phyloP scores from a whole-genome alignment of 2,888 invertebrate genomes.

The Platycheirus rosarum region DNA sequence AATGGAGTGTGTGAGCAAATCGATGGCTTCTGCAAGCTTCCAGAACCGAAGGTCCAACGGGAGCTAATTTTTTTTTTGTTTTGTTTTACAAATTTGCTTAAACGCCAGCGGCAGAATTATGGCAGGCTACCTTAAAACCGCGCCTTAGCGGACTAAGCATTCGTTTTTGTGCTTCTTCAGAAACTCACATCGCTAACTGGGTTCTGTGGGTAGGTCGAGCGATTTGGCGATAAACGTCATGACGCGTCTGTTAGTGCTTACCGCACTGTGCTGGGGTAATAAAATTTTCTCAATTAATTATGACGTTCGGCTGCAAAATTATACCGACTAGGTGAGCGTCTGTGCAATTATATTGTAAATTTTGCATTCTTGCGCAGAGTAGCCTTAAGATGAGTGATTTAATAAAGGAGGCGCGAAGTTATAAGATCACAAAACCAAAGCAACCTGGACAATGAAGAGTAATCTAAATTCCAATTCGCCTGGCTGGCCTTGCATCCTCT shows the following conservation, averaged over 20 bases:
- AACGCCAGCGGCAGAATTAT: conserved; percentile 69
- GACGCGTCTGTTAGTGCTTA: conserved; percentile 41
- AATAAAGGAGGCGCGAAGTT: conserved; percentile 30
- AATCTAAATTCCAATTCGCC: conserved; percentile 12
- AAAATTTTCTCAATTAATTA: conserved; percentile 72
- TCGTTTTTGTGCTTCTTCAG: conserved; percentile 51
- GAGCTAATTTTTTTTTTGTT: conserved; percentile 61
- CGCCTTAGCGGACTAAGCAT: conserved; percentile 41
- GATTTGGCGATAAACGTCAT: conserved; percentile 66
- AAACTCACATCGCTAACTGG: conserved; percentile 30
- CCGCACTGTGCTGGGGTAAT: conserved; percentile 45
- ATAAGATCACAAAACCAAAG: conserved; percentile 20
- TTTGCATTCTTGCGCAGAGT: conserved; percentile 56
- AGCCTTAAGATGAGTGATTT: conserved; percentile 64
- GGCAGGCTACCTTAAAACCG: conserved; percentile 69
- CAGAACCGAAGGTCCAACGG: conserved; percentile 27
- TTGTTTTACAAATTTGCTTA: conserved; percentile 70
- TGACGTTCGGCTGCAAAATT: conserved; percentile 69
- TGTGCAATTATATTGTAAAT: conserved; percentile 70
- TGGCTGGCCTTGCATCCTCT: too few species aligned
- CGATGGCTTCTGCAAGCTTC: conserved; percentile 47
- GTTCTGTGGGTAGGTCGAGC: too few species aligned
- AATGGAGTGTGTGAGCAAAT: conserved; percentile 51
- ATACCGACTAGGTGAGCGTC: conserved; percentile 36
- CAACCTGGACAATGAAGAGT: background rate